Base-by-base conservation (phyloP, 37 sponge, comb jelly and placozoan species). In the Haliclona indistincta region DNA sequence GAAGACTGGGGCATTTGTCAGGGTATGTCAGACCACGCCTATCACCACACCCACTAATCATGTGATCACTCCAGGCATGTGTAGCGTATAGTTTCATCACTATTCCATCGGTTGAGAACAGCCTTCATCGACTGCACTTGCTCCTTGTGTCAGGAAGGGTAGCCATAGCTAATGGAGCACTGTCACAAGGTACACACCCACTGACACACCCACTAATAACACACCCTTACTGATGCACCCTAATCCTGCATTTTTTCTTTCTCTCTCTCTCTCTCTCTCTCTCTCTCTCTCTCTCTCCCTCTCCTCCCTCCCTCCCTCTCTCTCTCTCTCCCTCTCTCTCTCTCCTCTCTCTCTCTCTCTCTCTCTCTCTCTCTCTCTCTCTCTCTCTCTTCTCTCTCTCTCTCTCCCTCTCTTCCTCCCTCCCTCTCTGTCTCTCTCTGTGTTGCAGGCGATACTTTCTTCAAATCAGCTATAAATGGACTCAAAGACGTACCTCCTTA, bases 21-120 rank as follows among this genome's bases (percentile, higher is more conserved):
- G 94, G 38, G 88, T 87, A 28, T 43, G 81, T 30, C 38, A 54
- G 2, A 44, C 7, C 43, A 3, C 49, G 29, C 22, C 33, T 23
- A 41, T 17, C 32, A 47, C 23, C 53, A 70, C 53, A 43, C 52
- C 42, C 29, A 22, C 28, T 42, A 5, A 23, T 26, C n/a, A 34
- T 43, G 6, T 15, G 5, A 29, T 7, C 2, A 20, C 32, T 71
- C 5, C 43, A 89, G 73, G 99, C 96, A 0, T 98, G 99, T 81
- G 83, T 83, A 0, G 99, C 99, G 0, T 95, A 93, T 82, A 77
- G 82, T 61, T 98, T 88, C 87, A 98, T 98, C 87, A 95, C 96
- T 3, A 90, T 98, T 36, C 99, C 99, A 1, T 93, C 94, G 19
- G 70, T 98, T 25, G 69, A 70, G 33, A 82, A 75, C 68, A 62